These are phyloP conservation scores for Nephrotoma flavescens DNA, from an alignment of 2,888 invertebrate genomes.

Conservation along the genomic window DNA sequence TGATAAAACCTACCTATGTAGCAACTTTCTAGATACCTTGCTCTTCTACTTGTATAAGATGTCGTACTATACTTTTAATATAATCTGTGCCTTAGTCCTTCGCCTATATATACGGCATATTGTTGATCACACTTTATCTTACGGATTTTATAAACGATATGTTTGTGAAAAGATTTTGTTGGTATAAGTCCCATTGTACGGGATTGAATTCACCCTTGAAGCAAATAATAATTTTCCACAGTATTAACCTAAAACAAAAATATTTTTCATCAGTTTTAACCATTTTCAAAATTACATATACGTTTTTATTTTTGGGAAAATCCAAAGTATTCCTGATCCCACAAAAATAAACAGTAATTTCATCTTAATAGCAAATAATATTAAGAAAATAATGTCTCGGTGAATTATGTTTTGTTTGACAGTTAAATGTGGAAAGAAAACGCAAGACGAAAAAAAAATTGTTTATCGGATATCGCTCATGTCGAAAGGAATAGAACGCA, in stretches of 20 bases:
- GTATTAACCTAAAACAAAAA: not conserved
- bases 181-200: not conserved
- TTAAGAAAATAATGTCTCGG: not conserved
- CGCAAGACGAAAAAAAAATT: not conserved
- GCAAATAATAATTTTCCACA: not conserved
- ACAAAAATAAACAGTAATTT: not conserved
- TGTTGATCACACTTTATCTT: not conserved
- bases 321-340: not conserved
- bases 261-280: not conserved
- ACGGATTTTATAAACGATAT: not conserved
- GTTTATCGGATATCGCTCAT: slow-evolving; percentile 2
- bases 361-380: not conserved
- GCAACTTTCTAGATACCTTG: too few species aligned
- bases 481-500: not conserved
- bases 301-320: not conserved
- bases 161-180: not conserved
- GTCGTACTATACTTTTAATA: not conserved
- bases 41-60: too few species aligned
- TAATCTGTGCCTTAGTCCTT: not conserved
- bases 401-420: slow-evolving; percentile 4
- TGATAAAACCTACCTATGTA: too few species aligned
- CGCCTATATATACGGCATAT: not conserved
- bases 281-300: not conserved
- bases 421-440: not conserved
- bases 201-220: not conserved